Conservation (phyloP, 2,797 vertebrate genomes). For the Acomys russatus region DNA sequence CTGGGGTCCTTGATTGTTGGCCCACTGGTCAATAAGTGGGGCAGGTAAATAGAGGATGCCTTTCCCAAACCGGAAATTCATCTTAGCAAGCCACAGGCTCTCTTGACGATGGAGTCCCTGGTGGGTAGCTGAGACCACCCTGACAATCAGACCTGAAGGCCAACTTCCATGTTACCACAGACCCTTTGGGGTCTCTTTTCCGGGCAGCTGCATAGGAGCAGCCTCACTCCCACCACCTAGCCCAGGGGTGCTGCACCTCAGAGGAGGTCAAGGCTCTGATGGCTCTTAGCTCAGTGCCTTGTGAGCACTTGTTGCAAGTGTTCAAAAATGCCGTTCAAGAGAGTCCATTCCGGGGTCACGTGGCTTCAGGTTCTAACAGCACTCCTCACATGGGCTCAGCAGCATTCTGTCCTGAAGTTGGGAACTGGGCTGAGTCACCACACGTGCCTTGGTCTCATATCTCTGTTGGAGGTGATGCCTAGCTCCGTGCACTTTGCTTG, state of each 20-base stretch:
- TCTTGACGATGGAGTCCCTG: rapidly evolving
- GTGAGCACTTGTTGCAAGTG: neutral
- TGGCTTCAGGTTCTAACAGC: rapidly evolving
- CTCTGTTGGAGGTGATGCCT: neutral
- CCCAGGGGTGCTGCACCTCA: rapidly evolving
- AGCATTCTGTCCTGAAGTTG: neutral
- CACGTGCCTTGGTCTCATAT: rapidly evolving
- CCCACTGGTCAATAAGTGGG: conserved; percentile 91
- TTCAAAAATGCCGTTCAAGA: rapidly evolving
- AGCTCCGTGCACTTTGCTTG: conserved; percentile 30
- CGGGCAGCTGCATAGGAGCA: rapidly evolving
- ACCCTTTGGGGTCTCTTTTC: neutral
- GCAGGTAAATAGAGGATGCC: conserved; percentile 89
- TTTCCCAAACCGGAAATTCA: neutral
- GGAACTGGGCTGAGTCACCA: neutral
- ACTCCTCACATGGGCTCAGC: rapidly evolving
- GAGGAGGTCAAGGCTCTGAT: neutral
- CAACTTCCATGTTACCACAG: neutral
- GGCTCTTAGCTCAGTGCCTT: rapidly evolving
- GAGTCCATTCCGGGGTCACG: rapidly evolving
- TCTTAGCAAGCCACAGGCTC: rapidly evolving
- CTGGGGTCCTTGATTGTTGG: conserved; percentile 92
- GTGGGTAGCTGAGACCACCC: neutral
- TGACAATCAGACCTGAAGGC: neutral
- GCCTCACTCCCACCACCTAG: rapidly evolving